Conservation (phyloP, 2,797 vertebrate species). For the Hypotaenidia philippensis region DNA sequence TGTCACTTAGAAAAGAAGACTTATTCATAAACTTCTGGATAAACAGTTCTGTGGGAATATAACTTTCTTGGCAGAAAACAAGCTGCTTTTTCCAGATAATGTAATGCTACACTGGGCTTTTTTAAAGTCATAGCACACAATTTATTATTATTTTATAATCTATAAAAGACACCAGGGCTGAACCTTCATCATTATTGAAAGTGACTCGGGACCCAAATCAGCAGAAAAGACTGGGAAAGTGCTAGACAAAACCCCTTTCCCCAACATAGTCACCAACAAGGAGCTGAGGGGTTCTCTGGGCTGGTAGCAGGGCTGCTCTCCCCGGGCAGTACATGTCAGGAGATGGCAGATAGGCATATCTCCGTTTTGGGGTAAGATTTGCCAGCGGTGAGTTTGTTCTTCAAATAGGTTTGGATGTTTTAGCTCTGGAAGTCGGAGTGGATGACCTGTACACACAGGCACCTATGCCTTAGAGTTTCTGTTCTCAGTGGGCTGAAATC, state of each 20-base stretch:
- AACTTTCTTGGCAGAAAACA: constrained; percentile 1
- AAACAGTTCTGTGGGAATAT: constrained; percentile 26
- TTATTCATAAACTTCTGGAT: constrained; percentile 24
- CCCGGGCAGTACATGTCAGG: neutral
- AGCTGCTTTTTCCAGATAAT: neutral
- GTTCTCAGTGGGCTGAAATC: neutral
- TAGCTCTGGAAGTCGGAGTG: neutral
- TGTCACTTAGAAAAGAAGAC: constrained; percentile 4
- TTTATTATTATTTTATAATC: neutral
- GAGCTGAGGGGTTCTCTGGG: neutral
- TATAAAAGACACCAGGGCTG: neutral
- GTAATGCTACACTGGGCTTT: neutral
- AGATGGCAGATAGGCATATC: accelerated
- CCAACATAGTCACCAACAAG: accelerated
- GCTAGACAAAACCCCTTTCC: neutral
- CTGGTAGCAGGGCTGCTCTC: neutral
- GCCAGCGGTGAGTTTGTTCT: neutral
- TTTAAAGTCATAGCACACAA: neutral
- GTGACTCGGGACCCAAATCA: neutral
- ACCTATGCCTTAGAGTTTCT: neutral
- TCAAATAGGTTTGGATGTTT: neutral
- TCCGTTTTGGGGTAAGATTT: neutral
- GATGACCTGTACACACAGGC: neutral
- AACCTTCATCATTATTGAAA: neutral
- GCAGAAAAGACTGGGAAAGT: neutral